Evolutionary conservation across 2,888 invertebrate species (phyloP), one percentile per base, ranked within the genome.

Genomic region (Bhutanitis thaidina): DNA sequence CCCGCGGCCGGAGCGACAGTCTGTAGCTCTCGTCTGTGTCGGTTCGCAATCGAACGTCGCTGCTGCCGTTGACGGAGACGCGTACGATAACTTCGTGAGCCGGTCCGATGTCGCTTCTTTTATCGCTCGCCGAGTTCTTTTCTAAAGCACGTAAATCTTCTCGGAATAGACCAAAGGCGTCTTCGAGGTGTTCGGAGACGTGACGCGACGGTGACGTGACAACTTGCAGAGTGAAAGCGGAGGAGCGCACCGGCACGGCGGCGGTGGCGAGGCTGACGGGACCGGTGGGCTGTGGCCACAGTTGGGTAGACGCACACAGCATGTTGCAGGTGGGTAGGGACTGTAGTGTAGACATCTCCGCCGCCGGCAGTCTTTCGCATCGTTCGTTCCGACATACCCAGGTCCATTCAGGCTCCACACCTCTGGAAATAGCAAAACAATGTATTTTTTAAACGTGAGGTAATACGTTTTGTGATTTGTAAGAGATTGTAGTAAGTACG

Each of bases 211-310:
- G 90, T 7, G 78, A 69, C 0, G 80, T 60, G 2, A 69, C 48
- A 5, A 90, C 73, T 54, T 90, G 80, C 41, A 92, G 79, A 10
- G 80, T 74, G 53, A 94, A 77, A 43, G 87, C 86, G 52, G 90
- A 80, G 12, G 91, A 80, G 48, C 88, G 80, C 58, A 94, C 92
- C 20, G 91, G 90, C 14, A 92, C 86, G 16, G 93, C 93, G 48
- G 91, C 91, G 13, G 91, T 91, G 57, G 93, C 93, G 16, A 95
- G 89, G 56, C 91, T 89, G 27, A 93, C 91, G 52, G 92, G 92
- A 0, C 93, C 93, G 1, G 94, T 95, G 44, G 96, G 95, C 75
- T 93, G 93, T 25, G 96, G 96, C 96, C 95, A 96, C 20, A 95
- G 90, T 61, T 94, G 93, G 25, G 91, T 91, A 49, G 92, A 91